phyloP scores from a whole-genome alignment of 2,113 vertebrate species.

The Hemiscyllium ocellatum region DNA sequence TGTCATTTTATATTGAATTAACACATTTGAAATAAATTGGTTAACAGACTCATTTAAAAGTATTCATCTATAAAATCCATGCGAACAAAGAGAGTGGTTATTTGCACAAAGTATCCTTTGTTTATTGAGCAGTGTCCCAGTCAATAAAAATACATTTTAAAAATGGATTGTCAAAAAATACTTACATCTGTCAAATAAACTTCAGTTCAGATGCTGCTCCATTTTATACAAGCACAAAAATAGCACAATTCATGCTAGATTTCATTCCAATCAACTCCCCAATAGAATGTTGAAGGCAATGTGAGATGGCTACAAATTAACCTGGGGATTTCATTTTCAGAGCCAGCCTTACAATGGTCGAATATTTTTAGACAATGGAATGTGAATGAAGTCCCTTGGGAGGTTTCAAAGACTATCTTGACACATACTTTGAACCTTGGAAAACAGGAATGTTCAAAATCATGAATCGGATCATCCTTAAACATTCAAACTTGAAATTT shows the following conservation, averaged over 20 bases:
- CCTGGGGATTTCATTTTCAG: constrained; percentile 29
- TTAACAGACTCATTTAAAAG: background rate
- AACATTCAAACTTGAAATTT: background rate
- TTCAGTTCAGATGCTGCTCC: background rate
- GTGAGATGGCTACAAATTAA: constrained; percentile 21
- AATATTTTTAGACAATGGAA: constrained; percentile 34
- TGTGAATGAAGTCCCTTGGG: background rate
- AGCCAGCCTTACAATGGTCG: background rate
- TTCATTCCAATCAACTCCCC: background rate
- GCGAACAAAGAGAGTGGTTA: background rate
- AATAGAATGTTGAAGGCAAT: constrained; percentile 14
- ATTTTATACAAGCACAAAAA: too few species aligned
- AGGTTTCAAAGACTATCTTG: background rate
- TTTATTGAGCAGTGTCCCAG: background rate
- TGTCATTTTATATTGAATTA: background rate
- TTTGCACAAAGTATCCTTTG: background rate
- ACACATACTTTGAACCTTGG: background rate
- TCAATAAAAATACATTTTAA: background rate
- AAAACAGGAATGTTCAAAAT: background rate
- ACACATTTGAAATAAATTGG: background rate
- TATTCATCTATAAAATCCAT: background rate
- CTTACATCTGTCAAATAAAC: background rate
- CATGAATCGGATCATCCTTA: background rate
- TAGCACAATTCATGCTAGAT: too few species aligned
- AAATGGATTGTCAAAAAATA: background rate